These are phyloP conservation scores for Dicerorhinus sumatrensis DNA, from an alignment of 2,113 vertebrate genomes.

Conservation along the genomic window DNA sequence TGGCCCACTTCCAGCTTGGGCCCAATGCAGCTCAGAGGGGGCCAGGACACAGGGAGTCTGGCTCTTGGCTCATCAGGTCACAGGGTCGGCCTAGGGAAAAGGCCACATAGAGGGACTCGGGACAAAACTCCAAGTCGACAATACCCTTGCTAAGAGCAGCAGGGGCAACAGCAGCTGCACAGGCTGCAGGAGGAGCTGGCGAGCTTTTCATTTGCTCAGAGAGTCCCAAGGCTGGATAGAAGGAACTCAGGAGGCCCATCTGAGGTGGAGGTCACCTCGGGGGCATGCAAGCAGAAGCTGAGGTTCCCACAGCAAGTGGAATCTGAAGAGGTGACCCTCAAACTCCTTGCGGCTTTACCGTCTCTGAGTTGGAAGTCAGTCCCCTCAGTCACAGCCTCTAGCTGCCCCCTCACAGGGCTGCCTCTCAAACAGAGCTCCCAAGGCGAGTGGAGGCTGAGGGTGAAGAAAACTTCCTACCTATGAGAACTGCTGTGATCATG, in stretches of 20 bases:
- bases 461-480: no score
- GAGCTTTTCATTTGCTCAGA: neutral
- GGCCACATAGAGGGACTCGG: neutral
- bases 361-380: neutral
- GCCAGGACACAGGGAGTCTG: neutral
- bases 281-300: fast-evolving
- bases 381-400: neutral
- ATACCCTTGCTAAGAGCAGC: no score
- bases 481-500: fast-evolving
- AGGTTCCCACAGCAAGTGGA: fast-evolving
- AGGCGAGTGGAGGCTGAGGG: no score
- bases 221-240: no score
- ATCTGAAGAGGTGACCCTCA: neutral
- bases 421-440: neutral
- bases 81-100: neutral
- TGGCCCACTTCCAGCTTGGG: neutral
- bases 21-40: neutral
- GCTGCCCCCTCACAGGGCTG: neutral
- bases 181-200: fast-evolving
- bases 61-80: neutral
- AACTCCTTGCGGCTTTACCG: no score
- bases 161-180: no score
- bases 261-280: neutral
- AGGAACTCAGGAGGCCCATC: neutral
- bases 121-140: neutral